These are phyloP conservation scores for Hypsopygia costalis DNA, from an alignment of 2,888 invertebrate species.

Conservation along the genomic window DNA sequence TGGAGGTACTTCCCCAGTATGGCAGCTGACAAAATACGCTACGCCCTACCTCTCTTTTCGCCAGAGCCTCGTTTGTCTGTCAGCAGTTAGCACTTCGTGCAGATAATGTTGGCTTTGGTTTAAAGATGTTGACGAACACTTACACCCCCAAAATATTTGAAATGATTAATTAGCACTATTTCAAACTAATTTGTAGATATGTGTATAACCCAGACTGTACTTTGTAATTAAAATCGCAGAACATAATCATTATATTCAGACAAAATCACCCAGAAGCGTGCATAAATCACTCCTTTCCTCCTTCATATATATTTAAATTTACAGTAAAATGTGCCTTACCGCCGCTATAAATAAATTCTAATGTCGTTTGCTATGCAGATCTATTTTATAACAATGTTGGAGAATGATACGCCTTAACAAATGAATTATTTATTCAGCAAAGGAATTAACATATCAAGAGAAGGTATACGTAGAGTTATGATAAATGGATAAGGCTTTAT, in stretches of 20 bases:
- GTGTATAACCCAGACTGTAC: background rate
- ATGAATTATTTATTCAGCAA: constrained; percentile 76
- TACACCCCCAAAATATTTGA: no score
- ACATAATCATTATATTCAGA: constrained; percentile 15
- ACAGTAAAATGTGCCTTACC: constrained; percentile 30
- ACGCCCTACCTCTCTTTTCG: no score
- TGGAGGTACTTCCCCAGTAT: no score
- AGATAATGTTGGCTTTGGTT: no score
- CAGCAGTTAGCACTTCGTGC: no score
- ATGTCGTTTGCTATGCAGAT: constrained; percentile 17
- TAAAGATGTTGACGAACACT: no score
- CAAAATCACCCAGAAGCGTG: constrained; percentile 17
- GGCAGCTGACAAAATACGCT: no score
- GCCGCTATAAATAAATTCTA: constrained; percentile 22
- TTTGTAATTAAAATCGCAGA: constrained; percentile 22
- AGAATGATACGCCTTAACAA: constrained; percentile 67
- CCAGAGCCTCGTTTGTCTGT: no score
- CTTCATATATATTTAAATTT: constrained; percentile 1
- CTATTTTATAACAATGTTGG: constrained; percentile 46
- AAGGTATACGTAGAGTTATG: constrained; percentile 18
- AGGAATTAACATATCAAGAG: constrained; percentile 75
- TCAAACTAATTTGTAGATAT: no score
- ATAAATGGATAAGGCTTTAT: background rate
- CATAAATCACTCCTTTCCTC: constrained; percentile 14
- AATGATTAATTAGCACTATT: no score